Percentiles rank a stretch among this genome's conserved stretches.
phyloP scores from a whole-genome alignment of 2,797 vertebrate genomes.

The Lutjanus argentimaculatus region DNA sequence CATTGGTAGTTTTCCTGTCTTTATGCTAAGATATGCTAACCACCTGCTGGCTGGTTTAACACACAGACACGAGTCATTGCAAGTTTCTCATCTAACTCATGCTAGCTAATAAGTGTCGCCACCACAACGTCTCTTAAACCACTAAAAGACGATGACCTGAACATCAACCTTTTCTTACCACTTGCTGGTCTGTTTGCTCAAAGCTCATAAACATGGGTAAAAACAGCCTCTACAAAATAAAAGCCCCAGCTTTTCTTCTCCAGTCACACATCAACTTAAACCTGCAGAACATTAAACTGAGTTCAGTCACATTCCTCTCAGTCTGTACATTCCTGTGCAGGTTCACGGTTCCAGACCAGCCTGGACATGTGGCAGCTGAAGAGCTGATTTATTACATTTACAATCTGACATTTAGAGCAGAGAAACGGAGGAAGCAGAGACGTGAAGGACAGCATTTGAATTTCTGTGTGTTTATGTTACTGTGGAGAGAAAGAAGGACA shows the following conservation, averaged over 20 bases:
- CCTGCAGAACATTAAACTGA: background rate
- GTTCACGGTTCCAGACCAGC: conserved; percentile 37
- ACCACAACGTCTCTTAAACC: no score
- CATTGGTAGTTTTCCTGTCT: no score
- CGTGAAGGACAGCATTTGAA: background rate
- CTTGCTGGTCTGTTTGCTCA: no score
- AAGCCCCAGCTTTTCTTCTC: background rate
- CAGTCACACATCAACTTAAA: conserved; percentile 5
- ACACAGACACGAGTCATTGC: no score
- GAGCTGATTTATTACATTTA: conserved; percentile 16
- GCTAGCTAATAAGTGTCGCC: no score
- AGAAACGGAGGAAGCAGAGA: background rate
- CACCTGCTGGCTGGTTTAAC: no score
- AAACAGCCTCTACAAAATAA: conserved; percentile 18
- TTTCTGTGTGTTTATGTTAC: background rate
- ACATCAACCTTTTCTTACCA: no score
- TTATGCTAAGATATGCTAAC: no score
- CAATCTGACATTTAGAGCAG: conserved; percentile 17
- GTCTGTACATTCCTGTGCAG: conserved; percentile 22
- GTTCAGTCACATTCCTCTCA: conserved; percentile 21
- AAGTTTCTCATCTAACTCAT: no score
- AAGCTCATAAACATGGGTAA: no score
- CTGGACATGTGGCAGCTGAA: conserved; percentile 22
- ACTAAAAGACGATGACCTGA: no score
- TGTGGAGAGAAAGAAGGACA: background rate